phyloP scores from a whole-genome alignment of 2,888 invertebrate species.

The Phaedon cochleariae region DNA sequence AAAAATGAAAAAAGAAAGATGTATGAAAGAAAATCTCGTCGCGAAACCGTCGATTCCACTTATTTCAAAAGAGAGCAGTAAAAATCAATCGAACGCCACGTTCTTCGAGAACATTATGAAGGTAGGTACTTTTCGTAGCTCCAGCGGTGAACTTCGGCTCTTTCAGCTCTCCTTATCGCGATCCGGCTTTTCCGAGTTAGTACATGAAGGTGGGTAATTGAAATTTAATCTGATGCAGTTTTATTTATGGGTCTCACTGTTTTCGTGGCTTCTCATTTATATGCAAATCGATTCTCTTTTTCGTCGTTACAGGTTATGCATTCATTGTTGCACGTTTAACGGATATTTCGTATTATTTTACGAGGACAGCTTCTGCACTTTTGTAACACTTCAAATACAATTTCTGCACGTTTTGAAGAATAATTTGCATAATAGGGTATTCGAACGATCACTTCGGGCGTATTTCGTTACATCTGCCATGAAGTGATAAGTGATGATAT shows the following conservation, averaged over 20 bases:
- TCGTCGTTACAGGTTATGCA: background rate
- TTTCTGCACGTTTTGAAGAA: background rate
- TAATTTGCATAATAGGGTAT: too few species aligned
- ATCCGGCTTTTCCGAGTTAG: background rate
- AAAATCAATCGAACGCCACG: background rate
- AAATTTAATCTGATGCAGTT: background rate
- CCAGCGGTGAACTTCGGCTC: background rate
- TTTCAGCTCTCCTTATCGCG: background rate
- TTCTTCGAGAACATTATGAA: background rate
- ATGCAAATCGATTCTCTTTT: slow-evolving; percentile 2
- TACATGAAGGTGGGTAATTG: background rate
- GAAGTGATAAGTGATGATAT: too few species aligned
- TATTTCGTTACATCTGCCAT: too few species aligned
- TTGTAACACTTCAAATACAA: background rate
- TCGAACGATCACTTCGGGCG: too few species aligned
- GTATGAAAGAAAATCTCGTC: background rate
- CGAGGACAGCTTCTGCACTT: background rate
- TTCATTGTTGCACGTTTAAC: background rate
- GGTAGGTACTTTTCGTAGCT: background rate
- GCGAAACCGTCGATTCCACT: background rate
- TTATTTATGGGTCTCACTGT: background rate
- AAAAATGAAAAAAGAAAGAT: background rate
- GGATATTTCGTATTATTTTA: background rate
- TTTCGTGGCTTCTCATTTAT: background rate
- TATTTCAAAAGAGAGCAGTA: background rate